Conservation (phyloP, 2,113 vertebrate genomes). For the Saguinus midas region DNA sequence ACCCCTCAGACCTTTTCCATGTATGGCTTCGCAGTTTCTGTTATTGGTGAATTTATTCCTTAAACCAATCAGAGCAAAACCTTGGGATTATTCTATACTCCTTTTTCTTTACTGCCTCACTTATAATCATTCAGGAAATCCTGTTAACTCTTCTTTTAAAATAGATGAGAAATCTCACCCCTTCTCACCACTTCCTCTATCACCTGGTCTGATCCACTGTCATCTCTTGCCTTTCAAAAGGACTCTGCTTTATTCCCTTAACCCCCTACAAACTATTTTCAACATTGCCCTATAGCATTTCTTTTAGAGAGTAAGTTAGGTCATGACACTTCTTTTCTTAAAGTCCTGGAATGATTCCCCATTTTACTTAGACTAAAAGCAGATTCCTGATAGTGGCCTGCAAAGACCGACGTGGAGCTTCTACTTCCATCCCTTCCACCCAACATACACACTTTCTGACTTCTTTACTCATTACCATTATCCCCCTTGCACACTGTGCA, state of each 20-base stretch:
- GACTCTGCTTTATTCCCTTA: background rate
- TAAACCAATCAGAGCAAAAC: background rate
- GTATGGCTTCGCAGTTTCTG: background rate
- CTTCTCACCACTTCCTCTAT: background rate
- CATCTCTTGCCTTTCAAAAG: background rate
- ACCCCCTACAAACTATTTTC: background rate
- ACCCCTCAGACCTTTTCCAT: background rate
- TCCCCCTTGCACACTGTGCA: too few relatives aligned
- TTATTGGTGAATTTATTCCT: background rate
- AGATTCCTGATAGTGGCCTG: background rate
- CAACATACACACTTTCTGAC: background rate
- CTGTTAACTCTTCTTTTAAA: background rate
- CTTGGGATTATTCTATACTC: background rate
- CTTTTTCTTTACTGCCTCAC: background rate
- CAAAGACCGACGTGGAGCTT: background rate
- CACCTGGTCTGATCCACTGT: background rate
- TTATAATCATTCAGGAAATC: background rate
- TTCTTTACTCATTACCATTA: background rate
- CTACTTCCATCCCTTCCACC: background rate
- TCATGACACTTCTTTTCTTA: background rate
- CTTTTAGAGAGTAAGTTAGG: background rate
- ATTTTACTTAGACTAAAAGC: background rate
- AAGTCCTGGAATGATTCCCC: background rate
- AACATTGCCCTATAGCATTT: background rate
- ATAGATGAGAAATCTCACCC: background rate